A percentile compares a stretch with the other conserved stretches of the same genome.
Conservation (phyloP, 2,888 invertebrate genomes). For the Macropis europaea region DNA sequence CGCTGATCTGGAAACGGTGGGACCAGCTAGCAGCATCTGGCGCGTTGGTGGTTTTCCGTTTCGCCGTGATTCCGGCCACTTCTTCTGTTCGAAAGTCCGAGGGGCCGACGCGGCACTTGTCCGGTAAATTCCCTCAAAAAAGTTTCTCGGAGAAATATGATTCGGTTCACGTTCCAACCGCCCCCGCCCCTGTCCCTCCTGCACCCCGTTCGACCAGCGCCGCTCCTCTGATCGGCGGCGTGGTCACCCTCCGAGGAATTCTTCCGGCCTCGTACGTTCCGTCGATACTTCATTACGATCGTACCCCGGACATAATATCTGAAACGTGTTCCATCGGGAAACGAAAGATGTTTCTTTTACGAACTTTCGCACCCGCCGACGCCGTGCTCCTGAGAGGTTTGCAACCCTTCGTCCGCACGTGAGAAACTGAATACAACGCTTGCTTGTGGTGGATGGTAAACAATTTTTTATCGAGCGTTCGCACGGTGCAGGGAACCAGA, state of each 20-base stretch:
- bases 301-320: constrained; percentile 57
- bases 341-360: constrained; percentile 52
- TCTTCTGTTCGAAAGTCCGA: constrained; percentile 56
- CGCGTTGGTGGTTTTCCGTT: constrained; percentile 61
- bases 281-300: constrained; percentile 63
- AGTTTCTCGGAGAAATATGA: constrained; percentile 59
- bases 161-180: constrained; percentile 61
- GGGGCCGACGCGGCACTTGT: constrained; percentile 46
- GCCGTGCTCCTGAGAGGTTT: constrained; percentile 30
- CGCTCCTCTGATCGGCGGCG: not conserved
- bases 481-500: no score
- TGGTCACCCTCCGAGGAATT: constrained; percentile 14
- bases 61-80: constrained; percentile 54
- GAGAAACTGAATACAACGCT: no score
- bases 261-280: constrained; percentile 53
- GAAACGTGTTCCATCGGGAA: constrained; percentile 56
- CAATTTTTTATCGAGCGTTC: no score
- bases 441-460: no score
- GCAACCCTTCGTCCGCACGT: constrained; percentile 22
- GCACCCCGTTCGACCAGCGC: not conserved
- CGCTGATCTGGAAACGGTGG: constrained; percentile 16
- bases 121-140: constrained; percentile 56
- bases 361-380: constrained; percentile 43
- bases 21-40: constrained; percentile 56
- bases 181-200: not conserved